Evolutionary conservation across 1,140 invertebrate species (phyloP).

Genomic region (Macrotrachela quadricornifera): DNA sequence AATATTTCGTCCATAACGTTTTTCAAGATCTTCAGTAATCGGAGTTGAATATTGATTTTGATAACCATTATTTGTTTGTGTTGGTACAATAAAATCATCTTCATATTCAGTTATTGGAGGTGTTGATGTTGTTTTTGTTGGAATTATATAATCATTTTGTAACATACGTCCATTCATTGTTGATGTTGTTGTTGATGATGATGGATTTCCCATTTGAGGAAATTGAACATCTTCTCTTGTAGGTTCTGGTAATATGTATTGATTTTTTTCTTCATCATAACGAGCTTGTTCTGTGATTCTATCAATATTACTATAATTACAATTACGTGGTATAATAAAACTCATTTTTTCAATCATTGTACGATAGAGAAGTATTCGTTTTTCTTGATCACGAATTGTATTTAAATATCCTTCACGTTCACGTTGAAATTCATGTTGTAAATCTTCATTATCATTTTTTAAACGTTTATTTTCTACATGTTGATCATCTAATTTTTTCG

Average conservation of each 20-base stretch:
- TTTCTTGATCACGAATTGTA: slow-evolving; percentile 7
- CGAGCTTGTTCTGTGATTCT: background rate
- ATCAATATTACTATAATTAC: slow-evolving; percentile 7
- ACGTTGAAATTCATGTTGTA: slow-evolving; percentile 5
- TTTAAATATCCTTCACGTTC: slow-evolving; percentile 5
- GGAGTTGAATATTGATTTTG: too few species aligned
- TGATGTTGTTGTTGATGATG: too few species aligned
- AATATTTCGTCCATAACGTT: too few species aligned
- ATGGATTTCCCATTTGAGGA: background rate
- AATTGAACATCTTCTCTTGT: slow-evolving; percentile 1
- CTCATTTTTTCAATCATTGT: slow-evolving; percentile 1
- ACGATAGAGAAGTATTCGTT: background rate
- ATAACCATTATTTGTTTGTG: too few species aligned
- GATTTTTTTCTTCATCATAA: slow-evolving; percentile 5
- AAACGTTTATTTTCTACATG: slow-evolving; percentile 4
- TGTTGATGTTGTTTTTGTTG: too few species aligned
- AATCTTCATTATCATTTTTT: slow-evolving; percentile 4
- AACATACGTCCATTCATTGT: too few species aligned
- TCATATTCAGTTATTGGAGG: too few species aligned
- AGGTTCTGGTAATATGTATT: slow-evolving; percentile 2
- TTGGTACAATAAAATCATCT: too few species aligned
- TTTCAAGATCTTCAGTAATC: too few species aligned
- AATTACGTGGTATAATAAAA: background rate
- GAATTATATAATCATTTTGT: too few species aligned
- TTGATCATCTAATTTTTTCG: slow-evolving; percentile 1